A percentile compares a stretch with the other conserved stretches of the same genome.
These are phyloP conservation scores for Drosophila macrospina DNA, from an alignment of 2,888 invertebrate species.

Conservation along the genomic window DNA sequence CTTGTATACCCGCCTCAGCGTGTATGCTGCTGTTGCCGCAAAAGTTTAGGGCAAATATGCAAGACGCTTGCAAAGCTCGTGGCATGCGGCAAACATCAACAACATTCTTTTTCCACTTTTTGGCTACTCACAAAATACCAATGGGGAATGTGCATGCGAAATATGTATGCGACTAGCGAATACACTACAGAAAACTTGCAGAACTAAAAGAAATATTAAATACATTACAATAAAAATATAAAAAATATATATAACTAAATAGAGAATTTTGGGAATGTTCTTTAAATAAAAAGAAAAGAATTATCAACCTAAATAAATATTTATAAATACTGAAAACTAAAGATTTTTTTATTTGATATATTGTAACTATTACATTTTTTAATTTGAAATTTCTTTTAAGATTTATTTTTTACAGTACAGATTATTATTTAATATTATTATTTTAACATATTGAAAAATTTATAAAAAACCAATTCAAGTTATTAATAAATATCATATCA, in stretches of 20 bases:
- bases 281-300: too few species aligned
- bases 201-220: background rate
- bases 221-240: background rate
- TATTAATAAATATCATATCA: too few species aligned
- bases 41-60: slow-evolving; percentile 79
- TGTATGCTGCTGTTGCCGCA: slow-evolving; percentile 58
- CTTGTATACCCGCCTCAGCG: slow-evolving; percentile 26
- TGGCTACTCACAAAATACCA: slow-evolving; percentile 15
- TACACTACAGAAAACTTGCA: background rate
- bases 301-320: too few species aligned
- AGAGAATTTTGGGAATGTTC: too few species aligned
- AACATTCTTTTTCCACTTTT: slow-evolving; percentile 47
- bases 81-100: slow-evolving; percentile 80
- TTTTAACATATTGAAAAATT: too few species aligned
- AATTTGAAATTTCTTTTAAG: too few species aligned
- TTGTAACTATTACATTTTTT: too few species aligned
- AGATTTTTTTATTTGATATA: too few species aligned
- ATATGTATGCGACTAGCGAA: background rate
- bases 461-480: too few species aligned
- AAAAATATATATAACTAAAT: background rate
- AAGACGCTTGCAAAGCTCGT: slow-evolving; percentile 66
- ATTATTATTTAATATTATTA: too few species aligned
- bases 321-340: too few species aligned
- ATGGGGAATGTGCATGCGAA: background rate
- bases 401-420: too few species aligned